Conservation (phyloP, 1,140 invertebrate genomes). For the Drosophila suzukii region DNA sequence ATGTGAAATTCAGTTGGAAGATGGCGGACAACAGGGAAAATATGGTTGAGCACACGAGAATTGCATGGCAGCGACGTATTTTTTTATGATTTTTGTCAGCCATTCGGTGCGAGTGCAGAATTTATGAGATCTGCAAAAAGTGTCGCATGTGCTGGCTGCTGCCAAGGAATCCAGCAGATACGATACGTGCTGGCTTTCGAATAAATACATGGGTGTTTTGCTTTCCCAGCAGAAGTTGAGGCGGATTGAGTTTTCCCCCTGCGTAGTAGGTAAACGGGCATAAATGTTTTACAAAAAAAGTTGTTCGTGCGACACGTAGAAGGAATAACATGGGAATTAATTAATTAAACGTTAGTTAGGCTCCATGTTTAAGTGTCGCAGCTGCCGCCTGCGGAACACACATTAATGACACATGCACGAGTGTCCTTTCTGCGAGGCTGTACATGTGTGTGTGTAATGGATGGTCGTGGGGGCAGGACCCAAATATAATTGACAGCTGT, state of each 20-base stretch:
- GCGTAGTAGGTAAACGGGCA: slow-evolving; percentile 41
- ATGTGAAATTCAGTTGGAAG: slow-evolving; percentile 10
- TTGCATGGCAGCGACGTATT: slow-evolving; percentile 5
- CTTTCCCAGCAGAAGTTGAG: neutral
- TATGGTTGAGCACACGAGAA: slow-evolving; percentile 34
- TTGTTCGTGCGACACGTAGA: slow-evolving; percentile 51
- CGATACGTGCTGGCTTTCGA: slow-evolving; percentile 29
- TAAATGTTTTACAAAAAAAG: slow-evolving; percentile 50
- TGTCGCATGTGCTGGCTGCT: slow-evolving; percentile 44
- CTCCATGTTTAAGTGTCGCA: slow-evolving; percentile 61
- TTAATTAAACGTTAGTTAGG: slow-evolving; percentile 70
- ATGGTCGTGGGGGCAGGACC: slow-evolving; percentile 24
- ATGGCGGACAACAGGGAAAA: slow-evolving; percentile 13
- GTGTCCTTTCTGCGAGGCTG: slow-evolving; percentile 1
- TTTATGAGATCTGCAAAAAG: slow-evolving; percentile 49
- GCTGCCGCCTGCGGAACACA: slow-evolving; percentile 66
- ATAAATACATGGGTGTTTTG: slow-evolving; percentile 9
- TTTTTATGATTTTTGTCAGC: slow-evolving; percentile 26
- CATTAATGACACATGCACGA: slow-evolving; percentile 57
- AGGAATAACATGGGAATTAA: slow-evolving; percentile 73
- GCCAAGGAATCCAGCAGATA: slow-evolving; percentile 19
- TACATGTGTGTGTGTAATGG: slow-evolving; percentile 6
- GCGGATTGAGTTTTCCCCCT: neutral
- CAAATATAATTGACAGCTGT: slow-evolving; percentile 65
- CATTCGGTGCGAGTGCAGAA: slow-evolving; percentile 28